phyloP scores from a whole-genome alignment of 2,113 vertebrate genomes.

The Channa maculata region DNA sequence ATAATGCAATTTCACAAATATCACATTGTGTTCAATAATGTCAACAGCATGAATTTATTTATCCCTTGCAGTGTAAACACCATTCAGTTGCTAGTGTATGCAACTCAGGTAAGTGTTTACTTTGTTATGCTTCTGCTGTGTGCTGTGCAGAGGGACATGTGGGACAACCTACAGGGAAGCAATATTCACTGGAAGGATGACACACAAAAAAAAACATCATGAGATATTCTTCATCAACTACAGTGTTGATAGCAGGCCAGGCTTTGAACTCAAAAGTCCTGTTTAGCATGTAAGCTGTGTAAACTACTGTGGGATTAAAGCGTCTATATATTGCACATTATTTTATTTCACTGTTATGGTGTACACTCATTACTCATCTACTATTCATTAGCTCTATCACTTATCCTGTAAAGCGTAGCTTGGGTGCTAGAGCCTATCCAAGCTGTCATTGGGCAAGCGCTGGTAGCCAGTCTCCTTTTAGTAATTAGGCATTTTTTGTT shows the following conservation, averaged over 20 bases:
- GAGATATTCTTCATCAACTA: constrained; percentile 63
- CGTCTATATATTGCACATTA: not conserved
- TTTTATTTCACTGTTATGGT: not conserved
- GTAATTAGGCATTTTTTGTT: not conserved
- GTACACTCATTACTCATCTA: not conserved
- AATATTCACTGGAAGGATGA: constrained; percentile 68
- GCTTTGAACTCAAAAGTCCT: constrained; percentile 22
- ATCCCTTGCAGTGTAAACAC: not conserved
- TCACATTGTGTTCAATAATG: not conserved
- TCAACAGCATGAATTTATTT: not conserved
- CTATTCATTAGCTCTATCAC: too few relatives aligned
- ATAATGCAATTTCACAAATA: not conserved
- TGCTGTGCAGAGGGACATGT: constrained; percentile 6
- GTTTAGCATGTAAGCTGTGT: constrained; percentile 14
- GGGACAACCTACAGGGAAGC: constrained; percentile 51
- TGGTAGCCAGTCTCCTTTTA: too few relatives aligned
- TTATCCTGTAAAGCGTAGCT: too few relatives aligned
- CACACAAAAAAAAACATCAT: constrained; percentile 60
- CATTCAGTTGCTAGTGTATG: not conserved
- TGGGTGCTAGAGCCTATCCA: too few relatives aligned
- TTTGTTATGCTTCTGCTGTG: not conserved
- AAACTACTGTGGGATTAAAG: constrained; percentile 27
- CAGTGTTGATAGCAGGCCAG: constrained; percentile 19
- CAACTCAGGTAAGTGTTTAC: constrained; percentile 35
- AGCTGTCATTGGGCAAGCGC: too few relatives aligned